Evolutionary conservation across 2,888 invertebrate genomes (phyloP).

Genomic region (Caenorhabditis sp.): DNA sequence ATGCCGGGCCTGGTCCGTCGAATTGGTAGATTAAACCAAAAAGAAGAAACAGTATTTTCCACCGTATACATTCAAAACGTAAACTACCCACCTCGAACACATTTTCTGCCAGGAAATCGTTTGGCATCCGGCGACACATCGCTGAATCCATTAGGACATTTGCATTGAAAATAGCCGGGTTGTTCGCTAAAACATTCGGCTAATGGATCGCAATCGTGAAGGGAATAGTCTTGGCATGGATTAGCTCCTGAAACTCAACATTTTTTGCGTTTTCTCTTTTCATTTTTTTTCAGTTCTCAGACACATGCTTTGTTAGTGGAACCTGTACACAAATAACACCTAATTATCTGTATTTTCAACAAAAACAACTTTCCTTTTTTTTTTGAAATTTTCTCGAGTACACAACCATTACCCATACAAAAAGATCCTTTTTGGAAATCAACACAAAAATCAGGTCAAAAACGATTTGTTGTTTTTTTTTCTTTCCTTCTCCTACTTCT

Average conservation of each 20-base stretch:
- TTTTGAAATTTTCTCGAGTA: too few species aligned
- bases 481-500: conserved; percentile 1
- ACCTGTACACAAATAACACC: not conserved
- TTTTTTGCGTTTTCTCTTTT: conserved; percentile 12
- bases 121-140: conserved; percentile 61
- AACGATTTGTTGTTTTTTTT: conserved; percentile 9
- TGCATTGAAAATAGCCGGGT: conserved; percentile 68
- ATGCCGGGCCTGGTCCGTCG: too few species aligned
- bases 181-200: conserved; percentile 68
- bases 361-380: not conserved
- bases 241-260: conserved; percentile 58
- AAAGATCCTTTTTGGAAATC: not conserved
- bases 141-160: conserved; percentile 67
- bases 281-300: too few species aligned
- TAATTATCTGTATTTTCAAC: not conserved
- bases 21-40: too few species aligned
- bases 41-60: too few species aligned
- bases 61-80: too few species aligned
- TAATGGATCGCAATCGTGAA: conserved; percentile 69
- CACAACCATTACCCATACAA: too few species aligned
- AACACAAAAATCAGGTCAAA: conserved; percentile 10
- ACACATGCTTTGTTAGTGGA: too few species aligned
- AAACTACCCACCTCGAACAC: conserved; percentile 65
- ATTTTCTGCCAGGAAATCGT: conserved; percentile 67
- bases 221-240: conserved; percentile 69